These are phyloP conservation scores for Ectemnius lituratus DNA, from an alignment of 2,888 invertebrate genomes.

Conservation along the genomic window DNA sequence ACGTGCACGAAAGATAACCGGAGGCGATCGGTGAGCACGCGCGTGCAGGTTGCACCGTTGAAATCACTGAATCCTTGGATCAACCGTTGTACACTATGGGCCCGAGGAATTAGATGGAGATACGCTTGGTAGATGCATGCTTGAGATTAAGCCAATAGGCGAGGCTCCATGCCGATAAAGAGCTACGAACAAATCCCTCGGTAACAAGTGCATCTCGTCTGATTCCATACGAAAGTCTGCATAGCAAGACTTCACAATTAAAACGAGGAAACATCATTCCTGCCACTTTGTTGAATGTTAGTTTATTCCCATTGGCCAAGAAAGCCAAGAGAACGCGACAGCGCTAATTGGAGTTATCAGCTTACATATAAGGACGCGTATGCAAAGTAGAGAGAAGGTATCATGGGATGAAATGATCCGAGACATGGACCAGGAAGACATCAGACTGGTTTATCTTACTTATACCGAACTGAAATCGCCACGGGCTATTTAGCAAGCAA, in stretches of 20 bases:
- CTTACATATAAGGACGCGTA: too few species aligned
- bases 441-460: too few species aligned
- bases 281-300: too few species aligned
- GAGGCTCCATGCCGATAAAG: constrained; percentile 30
- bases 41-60: constrained; percentile 20
- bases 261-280: too few species aligned
- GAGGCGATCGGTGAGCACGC: constrained; percentile 14
- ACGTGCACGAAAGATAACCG: constrained; percentile 10
- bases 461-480: neutral
- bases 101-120: constrained; percentile 45
- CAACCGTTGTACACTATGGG: constrained; percentile 21
- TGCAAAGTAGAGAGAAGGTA: too few species aligned
- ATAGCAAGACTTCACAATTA: too few species aligned
- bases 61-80: neutral
- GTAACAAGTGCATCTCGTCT: constrained; percentile 45
- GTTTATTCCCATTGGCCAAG: too few species aligned
- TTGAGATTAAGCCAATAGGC: constrained; percentile 46
- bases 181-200: constrained; percentile 19
- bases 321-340: too few species aligned
- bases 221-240: too few species aligned
- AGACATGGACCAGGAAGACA: too few species aligned
- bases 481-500: neutral
- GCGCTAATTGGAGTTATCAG: too few species aligned
- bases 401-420: too few species aligned
- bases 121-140: constrained; percentile 44